A percentile compares a stretch with the other conserved stretches of the same genome.
phyloP scores from a whole-genome alignment of 2,113 vertebrate genomes.

The Rhea americana region DNA sequence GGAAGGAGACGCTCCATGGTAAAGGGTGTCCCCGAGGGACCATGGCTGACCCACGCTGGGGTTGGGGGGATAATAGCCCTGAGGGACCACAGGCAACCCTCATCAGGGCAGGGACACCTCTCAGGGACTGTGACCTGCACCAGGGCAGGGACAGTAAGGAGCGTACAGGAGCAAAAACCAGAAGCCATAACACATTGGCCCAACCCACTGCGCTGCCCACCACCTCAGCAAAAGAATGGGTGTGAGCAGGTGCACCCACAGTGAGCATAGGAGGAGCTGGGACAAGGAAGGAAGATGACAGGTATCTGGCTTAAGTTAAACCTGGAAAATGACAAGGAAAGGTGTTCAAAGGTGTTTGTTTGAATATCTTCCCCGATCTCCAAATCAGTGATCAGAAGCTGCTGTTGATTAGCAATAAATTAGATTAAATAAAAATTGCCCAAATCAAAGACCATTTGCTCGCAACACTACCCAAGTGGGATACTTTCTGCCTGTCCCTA shows the following conservation, averaged over 20 bases:
- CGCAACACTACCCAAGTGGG: fast-evolving
- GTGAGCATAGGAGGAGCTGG: too few relatives aligned
- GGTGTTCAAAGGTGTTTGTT: not conserved
- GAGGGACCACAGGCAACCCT: fast-evolving
- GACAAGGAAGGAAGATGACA: not conserved
- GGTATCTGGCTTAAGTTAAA: not conserved
- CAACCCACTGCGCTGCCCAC: too few relatives aligned
- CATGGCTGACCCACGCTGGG: fast-evolving
- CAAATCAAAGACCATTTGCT: not conserved
- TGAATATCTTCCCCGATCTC: fast-evolving
- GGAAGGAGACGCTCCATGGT: fast-evolving
- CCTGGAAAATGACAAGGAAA: not conserved
- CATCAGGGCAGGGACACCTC: not conserved
- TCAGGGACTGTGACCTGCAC: too few relatives aligned
- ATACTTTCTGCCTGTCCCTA: not conserved
- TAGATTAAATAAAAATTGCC: not conserved
- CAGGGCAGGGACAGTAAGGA: too few relatives aligned
- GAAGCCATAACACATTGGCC: too few relatives aligned
- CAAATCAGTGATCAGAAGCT: not conserved
- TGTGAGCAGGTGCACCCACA: too few relatives aligned
- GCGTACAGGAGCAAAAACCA: too few relatives aligned
- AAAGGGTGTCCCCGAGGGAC: not conserved
- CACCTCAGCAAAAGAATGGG: too few relatives aligned
- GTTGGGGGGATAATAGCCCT: not conserved
- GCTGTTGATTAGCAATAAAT: not conserved